These are phyloP conservation scores for Standfussiana lucernea DNA, from an alignment of 2,888 invertebrate species.

Conservation along the genomic window DNA sequence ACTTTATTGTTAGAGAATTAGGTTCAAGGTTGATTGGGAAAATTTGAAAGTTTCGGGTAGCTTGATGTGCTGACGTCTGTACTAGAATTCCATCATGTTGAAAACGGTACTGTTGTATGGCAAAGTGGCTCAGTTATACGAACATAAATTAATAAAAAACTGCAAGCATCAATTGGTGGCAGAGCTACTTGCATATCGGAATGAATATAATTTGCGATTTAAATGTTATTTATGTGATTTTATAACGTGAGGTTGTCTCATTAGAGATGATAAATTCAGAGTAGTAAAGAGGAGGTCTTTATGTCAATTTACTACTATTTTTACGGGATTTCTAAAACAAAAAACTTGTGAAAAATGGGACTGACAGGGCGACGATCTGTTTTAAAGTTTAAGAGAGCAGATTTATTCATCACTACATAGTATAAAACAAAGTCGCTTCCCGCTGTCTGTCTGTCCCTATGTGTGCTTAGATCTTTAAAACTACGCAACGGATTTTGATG, in stretches of 20 bases:
- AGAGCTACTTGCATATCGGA: conserved; percentile 39
- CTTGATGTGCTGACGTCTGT: too few relatives aligned
- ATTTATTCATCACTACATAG: too few relatives aligned
- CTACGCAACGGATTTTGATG: too few relatives aligned
- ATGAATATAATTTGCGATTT: conserved; percentile 41
- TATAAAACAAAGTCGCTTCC: too few relatives aligned
- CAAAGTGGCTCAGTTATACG: conserved; percentile 20
- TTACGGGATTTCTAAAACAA: not conserved
- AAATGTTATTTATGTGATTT: conserved; percentile 40
- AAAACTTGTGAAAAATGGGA: not conserved
- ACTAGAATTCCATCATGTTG: conserved; percentile 39
- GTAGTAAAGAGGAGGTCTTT: not conserved
- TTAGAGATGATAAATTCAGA: conserved; percentile 40
- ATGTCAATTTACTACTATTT: conserved; percentile 10
- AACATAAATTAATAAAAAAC: conserved; percentile 51
- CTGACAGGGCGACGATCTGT: not conserved
- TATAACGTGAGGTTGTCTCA: conserved; percentile 31
- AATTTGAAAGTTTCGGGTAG: too few relatives aligned
- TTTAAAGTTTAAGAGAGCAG: not conserved
- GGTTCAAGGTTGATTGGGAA: too few relatives aligned
- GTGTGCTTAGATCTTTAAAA: too few relatives aligned
- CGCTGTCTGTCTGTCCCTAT: too few relatives aligned
- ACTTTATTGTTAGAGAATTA: too few relatives aligned
- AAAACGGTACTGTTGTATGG: conserved; percentile 19
- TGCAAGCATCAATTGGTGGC: conserved; percentile 43